Percentiles rank a stretch among this genome's conserved stretches.
Conservation (phyloP, 2,797 vertebrate genomes). For the Mionectes olivaceus region DNA sequence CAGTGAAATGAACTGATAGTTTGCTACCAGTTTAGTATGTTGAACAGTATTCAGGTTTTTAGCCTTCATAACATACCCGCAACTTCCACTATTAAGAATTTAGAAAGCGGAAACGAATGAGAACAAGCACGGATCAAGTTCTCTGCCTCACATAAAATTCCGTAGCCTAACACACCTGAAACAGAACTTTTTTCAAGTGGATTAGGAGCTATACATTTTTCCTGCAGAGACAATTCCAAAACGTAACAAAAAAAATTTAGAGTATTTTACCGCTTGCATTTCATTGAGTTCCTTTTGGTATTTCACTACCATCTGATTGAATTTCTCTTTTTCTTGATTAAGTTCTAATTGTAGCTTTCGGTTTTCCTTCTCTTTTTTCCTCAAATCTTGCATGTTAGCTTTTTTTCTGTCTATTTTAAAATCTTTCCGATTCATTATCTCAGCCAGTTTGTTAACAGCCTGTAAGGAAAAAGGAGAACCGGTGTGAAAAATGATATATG, state of each 20-base stretch:
- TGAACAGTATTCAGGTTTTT: not conserved
- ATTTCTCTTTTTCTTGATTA: constrained; percentile 99
- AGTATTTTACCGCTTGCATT: constrained; percentile 91
- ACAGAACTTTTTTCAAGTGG: not conserved
- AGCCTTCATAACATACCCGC: not conserved
- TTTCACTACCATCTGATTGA: constrained; percentile 96
- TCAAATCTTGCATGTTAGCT: constrained; percentile 93
- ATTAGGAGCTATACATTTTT: not conserved
- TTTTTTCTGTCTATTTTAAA: constrained; percentile 98
- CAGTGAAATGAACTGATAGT: not conserved
- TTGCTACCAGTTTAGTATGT: not conserved
- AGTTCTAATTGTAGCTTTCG: constrained; percentile 96
- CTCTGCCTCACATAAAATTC: not conserved
- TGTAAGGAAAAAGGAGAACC: constrained; percentile 60
- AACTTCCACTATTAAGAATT: not conserved
- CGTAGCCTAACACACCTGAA: not conserved
- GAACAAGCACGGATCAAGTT: not conserved
- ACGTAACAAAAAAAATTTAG: not conserved
- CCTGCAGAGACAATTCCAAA: not conserved
- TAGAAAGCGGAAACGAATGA: not conserved
- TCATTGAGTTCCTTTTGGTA: constrained; percentile 95
- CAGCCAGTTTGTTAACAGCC: constrained; percentile 98
- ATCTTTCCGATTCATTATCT: constrained; percentile 99
- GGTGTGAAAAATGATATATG: not conserved
- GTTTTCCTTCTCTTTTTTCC: constrained; percentile 99